These are phyloP conservation scores for Microtus oregoni DNA, from an alignment of 2,113 vertebrate genomes.

Conservation along the genomic window DNA sequence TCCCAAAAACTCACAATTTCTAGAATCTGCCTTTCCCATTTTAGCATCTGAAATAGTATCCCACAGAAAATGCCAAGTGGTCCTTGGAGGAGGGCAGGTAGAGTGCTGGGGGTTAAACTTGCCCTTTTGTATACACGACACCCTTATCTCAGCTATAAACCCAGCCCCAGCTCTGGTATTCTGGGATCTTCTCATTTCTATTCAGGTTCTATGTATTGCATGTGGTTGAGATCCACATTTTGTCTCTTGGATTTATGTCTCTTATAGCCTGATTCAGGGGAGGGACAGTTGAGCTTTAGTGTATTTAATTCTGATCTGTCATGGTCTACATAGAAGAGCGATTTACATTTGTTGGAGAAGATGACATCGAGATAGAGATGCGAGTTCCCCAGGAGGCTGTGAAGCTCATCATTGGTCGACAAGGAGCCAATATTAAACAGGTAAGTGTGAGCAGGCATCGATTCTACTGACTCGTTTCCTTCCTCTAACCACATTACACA, in stretches of 20 bases:
- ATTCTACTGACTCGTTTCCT: not conserved
- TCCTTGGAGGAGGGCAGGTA: too few relatives aligned
- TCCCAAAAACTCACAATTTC: not conserved
- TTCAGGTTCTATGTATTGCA: not conserved
- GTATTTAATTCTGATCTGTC: not conserved
- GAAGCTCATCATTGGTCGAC: slow-evolving; percentile 85
- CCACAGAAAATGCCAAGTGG: not conserved
- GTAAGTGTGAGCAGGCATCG: slow-evolving; percentile 50
- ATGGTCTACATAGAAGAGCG: slow-evolving; percentile 77
- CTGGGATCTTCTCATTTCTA: not conserved
- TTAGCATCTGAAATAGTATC: slow-evolving; percentile 5
- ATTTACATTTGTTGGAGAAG: slow-evolving; percentile 75
- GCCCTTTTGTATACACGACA: not conserved
- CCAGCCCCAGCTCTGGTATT: not conserved
- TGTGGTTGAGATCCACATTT: slow-evolving; percentile 12
- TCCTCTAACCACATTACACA: not conserved
- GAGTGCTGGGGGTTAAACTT: not conserved
- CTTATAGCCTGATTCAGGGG: not conserved
- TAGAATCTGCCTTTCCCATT: not conserved
- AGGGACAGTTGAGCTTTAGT: not conserved
- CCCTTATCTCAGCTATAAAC: not conserved
- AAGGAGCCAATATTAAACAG: slow-evolving; percentile 84
- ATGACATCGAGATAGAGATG: slow-evolving; percentile 83
- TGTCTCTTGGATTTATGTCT: slow-evolving; percentile 2
- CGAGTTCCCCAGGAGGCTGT: slow-evolving; percentile 74